Base-by-base conservation (phyloP, 2,113 vertebrate species). In the Oryzias melastigma region DNA sequence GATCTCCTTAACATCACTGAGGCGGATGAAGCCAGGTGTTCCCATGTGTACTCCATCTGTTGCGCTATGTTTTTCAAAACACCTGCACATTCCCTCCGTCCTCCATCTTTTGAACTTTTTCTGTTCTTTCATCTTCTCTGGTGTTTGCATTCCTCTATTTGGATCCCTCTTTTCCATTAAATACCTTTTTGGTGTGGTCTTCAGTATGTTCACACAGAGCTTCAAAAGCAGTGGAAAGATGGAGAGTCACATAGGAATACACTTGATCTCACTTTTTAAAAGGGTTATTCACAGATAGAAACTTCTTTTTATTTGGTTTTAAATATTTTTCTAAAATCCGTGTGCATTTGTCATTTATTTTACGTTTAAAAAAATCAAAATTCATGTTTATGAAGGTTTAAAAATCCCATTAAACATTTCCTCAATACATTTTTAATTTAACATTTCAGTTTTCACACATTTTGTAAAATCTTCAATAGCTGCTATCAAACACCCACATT, bases 181-280 rank as follows among this genome's bases (percentile, higher is more conserved):
- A 72, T 68, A 60, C 55, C 54, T 56, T 29, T 24, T 17, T 14
- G 13, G 25, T 42, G 19, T 42, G 42, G 49, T 53, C 57, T 60
- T 35, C 22, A 46, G 58, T 57, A 45, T 50, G 42, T 51, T 74
- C 20, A 46, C 10, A 41, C 55, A 68, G 65, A 50, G 76, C 72
- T 77, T 87, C 69, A 86, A 83, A 88, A 56, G 58, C 58, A 50
- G 49, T 41, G 51, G 42, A 54, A 63, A 57, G 35, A 42, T 58
- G 29, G 10, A 24, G 3, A 66, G 17, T 45, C 54, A 48, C 17
- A 24, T 42, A 48, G 27, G 42, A 7, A 47, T 4, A 48, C 7
- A 25, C 14, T 40, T 51, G 25, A 51, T 27, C 41, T 17, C 35
- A 35, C 35, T 35, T 35, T 29, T 12, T 12, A 35, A 12, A 35